Conservation (phyloP, 2,888 invertebrate species). For the Ochropleura leucogaster region DNA sequence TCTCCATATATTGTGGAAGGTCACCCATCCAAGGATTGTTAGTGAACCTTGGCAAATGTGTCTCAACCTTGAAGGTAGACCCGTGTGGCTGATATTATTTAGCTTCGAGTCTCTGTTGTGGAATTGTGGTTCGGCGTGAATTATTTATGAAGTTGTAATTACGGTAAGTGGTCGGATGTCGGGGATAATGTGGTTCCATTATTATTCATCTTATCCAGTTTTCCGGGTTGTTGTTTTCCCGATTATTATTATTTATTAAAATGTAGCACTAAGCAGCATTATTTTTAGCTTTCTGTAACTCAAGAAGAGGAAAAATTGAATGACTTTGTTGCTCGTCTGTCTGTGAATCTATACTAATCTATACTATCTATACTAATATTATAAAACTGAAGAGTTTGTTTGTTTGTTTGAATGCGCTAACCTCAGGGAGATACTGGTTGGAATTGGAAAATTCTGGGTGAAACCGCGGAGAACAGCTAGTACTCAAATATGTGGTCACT, state of each 20-base stretch:
- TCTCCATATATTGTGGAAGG: not conserved
- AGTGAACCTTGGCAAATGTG: not conserved
- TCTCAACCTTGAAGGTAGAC: not conserved
- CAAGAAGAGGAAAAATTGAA: too few species aligned
- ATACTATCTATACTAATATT: too few species aligned
- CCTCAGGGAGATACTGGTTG: too few species aligned
- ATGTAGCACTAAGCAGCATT: not conserved
- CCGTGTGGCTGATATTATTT: not conserved
- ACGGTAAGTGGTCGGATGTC: conserved; percentile 4
- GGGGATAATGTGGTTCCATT: conserved; percentile 11
- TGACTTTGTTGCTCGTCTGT: too few species aligned
- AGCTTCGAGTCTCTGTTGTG: not conserved
- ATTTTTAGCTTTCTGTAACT: too few species aligned
- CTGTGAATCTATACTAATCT: too few species aligned
- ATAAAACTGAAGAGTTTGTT: too few species aligned
- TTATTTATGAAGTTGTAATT: conserved; percentile 28
- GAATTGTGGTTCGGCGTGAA: conserved; percentile 12
- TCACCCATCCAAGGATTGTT: not conserved
- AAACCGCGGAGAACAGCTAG: too few species aligned
- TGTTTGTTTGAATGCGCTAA: too few species aligned
- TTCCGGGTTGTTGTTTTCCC: conserved; percentile 4
- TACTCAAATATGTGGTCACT: too few species aligned
- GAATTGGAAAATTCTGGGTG: too few species aligned
- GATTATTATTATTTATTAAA: not conserved
- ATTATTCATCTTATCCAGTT: conserved; percentile 17